Evolutionary conservation across 2,797 vertebrate genomes (phyloP).

Genomic region (Aratinga solstitialis): DNA sequence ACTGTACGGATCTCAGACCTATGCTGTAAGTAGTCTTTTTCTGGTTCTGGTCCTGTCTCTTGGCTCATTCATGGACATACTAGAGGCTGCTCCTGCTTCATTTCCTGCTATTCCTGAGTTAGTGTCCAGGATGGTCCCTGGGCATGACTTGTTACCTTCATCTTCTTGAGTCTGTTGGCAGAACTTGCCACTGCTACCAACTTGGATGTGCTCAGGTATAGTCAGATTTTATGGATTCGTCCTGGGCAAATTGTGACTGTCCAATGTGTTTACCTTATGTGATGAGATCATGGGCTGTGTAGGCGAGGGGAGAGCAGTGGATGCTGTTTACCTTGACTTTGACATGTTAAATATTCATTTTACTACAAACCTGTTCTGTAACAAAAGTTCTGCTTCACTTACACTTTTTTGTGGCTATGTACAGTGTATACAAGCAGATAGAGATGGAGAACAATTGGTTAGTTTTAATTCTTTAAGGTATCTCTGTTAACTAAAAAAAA

Average conservation of each 20-base stretch:
- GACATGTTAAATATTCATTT: not conserved
- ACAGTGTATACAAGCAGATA: not conserved
- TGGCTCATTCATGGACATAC: fast-evolving
- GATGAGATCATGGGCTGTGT: not conserved
- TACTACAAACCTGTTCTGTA: not conserved
- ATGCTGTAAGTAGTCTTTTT: not conserved
- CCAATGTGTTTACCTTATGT: not conserved
- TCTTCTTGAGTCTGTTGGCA: not conserved
- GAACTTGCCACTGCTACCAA: not conserved
- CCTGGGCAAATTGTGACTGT: not conserved
- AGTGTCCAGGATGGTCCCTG: fast-evolving
- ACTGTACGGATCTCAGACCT: fast-evolving
- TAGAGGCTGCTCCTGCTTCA: fast-evolving
- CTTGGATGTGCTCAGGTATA: not conserved
- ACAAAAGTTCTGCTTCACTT: not conserved
- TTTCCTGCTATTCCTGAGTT: not conserved
- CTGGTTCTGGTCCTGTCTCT: fast-evolving
- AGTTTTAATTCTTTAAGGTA: not conserved
- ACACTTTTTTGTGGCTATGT: not conserved
- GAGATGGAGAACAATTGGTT: not conserved
- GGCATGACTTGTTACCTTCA: fast-evolving
- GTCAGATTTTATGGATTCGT: not conserved
- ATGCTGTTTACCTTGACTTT: not conserved
- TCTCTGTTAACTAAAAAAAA: not conserved
- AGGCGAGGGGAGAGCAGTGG: not conserved